Percentiles rank a stretch among this genome's conserved stretches.
phyloP scores from a whole-genome alignment of 2,888 invertebrate species.

The Callyntrura guangdongensis region DNA sequence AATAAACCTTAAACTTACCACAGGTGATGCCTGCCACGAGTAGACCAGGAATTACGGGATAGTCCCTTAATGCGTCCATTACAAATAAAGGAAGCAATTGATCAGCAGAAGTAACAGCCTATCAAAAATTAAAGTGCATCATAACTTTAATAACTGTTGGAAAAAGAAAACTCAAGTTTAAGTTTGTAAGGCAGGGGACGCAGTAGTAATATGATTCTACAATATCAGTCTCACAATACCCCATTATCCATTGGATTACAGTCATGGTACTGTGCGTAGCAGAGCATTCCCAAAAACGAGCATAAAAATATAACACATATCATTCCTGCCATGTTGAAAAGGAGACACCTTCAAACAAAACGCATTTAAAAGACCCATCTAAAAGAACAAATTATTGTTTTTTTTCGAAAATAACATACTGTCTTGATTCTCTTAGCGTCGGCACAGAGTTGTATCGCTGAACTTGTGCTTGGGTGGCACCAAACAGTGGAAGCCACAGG shows the following conservation, averaged over 20 bases:
- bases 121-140: constrained; percentile 3
- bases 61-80: constrained; percentile 87
- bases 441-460: constrained; percentile 82
- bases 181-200: too few relatives aligned
- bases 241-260: constrained; percentile 78
- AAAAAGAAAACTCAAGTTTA: too few relatives aligned
- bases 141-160: not conserved
- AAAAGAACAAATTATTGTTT: too few relatives aligned
- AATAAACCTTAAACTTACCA: constrained; percentile 89
- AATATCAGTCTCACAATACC: constrained; percentile 66
- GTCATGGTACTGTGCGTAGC: constrained; percentile 72
- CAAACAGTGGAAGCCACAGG: constrained; percentile 81
- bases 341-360: constrained; percentile 67
- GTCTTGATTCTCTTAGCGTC: constrained; percentile 73
- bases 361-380: not conserved
- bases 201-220: too few relatives aligned
- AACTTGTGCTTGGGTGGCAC: constrained; percentile 81
- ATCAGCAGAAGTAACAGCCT: constrained; percentile 78
- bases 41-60: constrained; percentile 94
- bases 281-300: constrained; percentile 78
- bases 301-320: constrained; percentile 77
- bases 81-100: constrained; percentile 87
- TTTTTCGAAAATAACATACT: constrained; percentile 53
- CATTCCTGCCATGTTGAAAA: constrained; percentile 82
- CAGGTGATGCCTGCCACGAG: constrained; percentile 97